Base-by-base conservation (phyloP, 2,113 vertebrate genomes). In the Ptilonorhynchus violaceus region DNA sequence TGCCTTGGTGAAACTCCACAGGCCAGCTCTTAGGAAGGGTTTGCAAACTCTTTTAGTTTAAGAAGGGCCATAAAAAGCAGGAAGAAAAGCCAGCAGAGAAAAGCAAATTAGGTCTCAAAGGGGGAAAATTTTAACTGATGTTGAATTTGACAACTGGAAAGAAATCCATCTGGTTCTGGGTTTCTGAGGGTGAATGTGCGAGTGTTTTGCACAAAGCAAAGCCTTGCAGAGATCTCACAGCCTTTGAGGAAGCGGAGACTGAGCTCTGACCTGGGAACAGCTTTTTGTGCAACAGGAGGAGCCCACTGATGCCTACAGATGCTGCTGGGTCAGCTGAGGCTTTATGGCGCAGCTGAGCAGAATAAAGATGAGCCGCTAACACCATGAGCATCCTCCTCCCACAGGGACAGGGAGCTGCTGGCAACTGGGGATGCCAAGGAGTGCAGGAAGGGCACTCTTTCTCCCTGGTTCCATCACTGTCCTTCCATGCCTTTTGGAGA, bases 31-130 rank as follows among this genome's bases (percentile, higher is more conserved):
- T 33, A 21, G 50, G 73, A 80, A 49, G 44, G 28, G 33, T 60
- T 91, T 94, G 30, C 28, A 84, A 91, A 78, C 35, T 53, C 49
- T 77, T 47, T 44, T 37, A 39, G 59, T 72, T 86, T 78, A 56
- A 63, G n/a, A 78, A 84, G 81, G 37, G 63, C 86, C 21, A 8
- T 97, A 94, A 93, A 97, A 91, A 88, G 47, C 50, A 60, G 67
- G 52, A n/a, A 75, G 46, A 78, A 77, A 91, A 89, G 31, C 27
- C 68, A 88, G 46, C 20, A 50, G 46, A 84, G 55, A 39, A 80
- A 72, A 91, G 60, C 60, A 87, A 93, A 87, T 85, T 62, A 46
- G 27, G 24, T 58, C 77, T 66, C 2, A 0, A 82, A 69, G 25
- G 20, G 42, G 31, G 19, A 3, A 4, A 37, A 13, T 37, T n/a